Evolutionary conservation across 2,888 invertebrate species (phyloP).

Genomic region (Phyto melanocephala): DNA sequence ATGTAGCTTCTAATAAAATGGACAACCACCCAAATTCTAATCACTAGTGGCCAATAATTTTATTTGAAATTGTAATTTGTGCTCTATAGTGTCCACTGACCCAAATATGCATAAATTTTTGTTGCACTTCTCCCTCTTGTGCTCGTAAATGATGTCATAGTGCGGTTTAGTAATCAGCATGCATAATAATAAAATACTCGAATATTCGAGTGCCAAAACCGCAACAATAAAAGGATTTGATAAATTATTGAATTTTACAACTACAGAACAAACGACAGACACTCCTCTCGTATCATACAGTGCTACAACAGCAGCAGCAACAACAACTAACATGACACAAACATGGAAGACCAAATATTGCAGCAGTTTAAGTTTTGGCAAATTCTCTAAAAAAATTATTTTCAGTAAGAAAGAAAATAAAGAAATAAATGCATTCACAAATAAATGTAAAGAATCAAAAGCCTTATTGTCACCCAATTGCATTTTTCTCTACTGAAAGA

Average conservation of each 20-base stretch:
- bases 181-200: slow-evolving; percentile 50
- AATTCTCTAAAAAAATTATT: slow-evolving; percentile 15
- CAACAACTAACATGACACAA: background rate
- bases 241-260: slow-evolving; percentile 54
- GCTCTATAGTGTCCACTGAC: slow-evolving; percentile 40
- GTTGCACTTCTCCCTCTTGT: background rate
- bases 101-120: slow-evolving; percentile 53
- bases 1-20: background rate
- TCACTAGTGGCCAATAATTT: slow-evolving; percentile 42
- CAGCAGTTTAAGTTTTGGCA: background rate
- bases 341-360: background rate
- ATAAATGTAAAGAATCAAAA: background rate
- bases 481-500: slow-evolving; percentile 6
- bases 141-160: slow-evolving; percentile 49
- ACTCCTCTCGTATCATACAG: slow-evolving; percentile 1
- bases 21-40: slow-evolving; percentile 17
- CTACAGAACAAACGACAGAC: background rate
- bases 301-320: background rate
- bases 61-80: slow-evolving; percentile 20
- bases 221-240: slow-evolving; percentile 55
- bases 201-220: slow-evolving; percentile 53
- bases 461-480: slow-evolving; percentile 56
- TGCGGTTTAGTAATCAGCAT: slow-evolving; percentile 58
- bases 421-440: slow-evolving; percentile 20
- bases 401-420: background rate